Base-by-base conservation (phyloP, 2,113 vertebrate species). In the Hippocampus mohnikei region DNA sequence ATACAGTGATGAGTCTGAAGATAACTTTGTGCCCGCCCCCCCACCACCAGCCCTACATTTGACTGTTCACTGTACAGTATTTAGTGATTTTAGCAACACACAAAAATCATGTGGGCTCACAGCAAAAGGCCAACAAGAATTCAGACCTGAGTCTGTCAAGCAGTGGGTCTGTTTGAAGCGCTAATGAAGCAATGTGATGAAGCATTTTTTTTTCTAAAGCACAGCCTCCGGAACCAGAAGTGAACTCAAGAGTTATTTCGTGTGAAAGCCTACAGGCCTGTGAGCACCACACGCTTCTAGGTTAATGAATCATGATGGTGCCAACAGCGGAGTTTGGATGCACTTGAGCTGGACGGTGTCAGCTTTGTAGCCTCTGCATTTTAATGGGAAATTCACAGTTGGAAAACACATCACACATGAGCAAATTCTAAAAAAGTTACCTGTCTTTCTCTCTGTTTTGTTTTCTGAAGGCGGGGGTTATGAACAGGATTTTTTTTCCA, bases 281-380 rank as follows among this genome's bases (percentile, higher is more conserved):
- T 67, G 58, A 60, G 67, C 69, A 33, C 27, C n/a, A 37, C 74
- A 66, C 62, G 44, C 59, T 71, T 27, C 50, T 71, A 66, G 79
- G 66, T 78, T 83, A 68, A 84, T 83, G 76, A 84, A 60, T 81
- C 75, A 76, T 77, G 71, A 80, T 75, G 58, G 75, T 70, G 72
- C 42, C 25, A 72, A 67, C 67, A 52, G 69, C 52, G 1, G 64
- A 73, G 64, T 66, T 23, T 71, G 68, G 64, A 67, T 79, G 58
- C 48, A 40, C 71, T 72, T 67, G 72, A 77, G 61, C 72, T 59
- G 73, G 21, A 71, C 70, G 65, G 42, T 50, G 40, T 72, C 62
- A 37, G 6, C 59, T 42, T 50, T 2, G 73, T 73, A 70, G 62
- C 10, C n/a, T 58, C 61, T 73, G 71, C 73, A 69, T 70, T 69